A percentile compares a stretch with the other conserved stretches of the same genome.
These are phyloP conservation scores for Drosophila prosaltans DNA, from an alignment of 1,140 invertebrate genomes.

Conservation along the genomic window DNA sequence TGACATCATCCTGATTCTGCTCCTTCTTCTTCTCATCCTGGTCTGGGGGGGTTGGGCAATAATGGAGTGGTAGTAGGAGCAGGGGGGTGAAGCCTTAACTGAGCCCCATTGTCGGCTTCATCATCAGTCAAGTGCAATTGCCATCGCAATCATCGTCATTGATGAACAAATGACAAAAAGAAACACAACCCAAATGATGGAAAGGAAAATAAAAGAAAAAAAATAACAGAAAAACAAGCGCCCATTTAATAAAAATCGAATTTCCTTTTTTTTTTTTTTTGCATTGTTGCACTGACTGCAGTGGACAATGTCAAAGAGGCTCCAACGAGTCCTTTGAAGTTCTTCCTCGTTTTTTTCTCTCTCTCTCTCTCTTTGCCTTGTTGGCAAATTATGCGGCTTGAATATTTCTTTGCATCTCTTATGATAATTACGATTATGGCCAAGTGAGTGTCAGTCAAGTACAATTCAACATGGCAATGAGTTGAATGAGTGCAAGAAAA, in stretches of 20 bases:
- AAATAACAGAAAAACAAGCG: constrained; percentile 27
- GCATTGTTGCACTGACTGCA: background rate
- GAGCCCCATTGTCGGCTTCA: constrained; percentile 39
- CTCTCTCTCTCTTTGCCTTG: constrained; percentile 12
- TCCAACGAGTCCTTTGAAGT: constrained; percentile 27
- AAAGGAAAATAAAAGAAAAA: constrained; percentile 22
- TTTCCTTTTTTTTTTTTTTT: constrained; percentile 59
- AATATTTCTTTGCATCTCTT: constrained; percentile 42
- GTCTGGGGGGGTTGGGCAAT: background rate
- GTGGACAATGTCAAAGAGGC: constrained; percentile 59
- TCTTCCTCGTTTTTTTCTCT: constrained; percentile 5
- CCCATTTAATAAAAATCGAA: constrained; percentile 72
- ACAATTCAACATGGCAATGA: constrained; percentile 35
- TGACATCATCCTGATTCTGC: constrained; percentile 13
- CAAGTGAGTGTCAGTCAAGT: constrained; percentile 50
- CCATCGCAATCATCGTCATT: constrained; percentile 26
- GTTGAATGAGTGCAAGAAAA: constrained; percentile 9
- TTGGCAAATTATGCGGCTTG: constrained; percentile 55
- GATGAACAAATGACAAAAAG: constrained; percentile 6
- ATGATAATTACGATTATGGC: constrained; percentile 50
- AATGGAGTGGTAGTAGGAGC: background rate
- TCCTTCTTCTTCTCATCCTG: background rate
- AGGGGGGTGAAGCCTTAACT: constrained; percentile 21
- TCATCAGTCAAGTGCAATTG: constrained; percentile 58
- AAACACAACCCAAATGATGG: background rate